These are phyloP conservation scores for Oreochromis aureus DNA, from an alignment of 2,113 vertebrate genomes.

Conservation along the genomic window DNA sequence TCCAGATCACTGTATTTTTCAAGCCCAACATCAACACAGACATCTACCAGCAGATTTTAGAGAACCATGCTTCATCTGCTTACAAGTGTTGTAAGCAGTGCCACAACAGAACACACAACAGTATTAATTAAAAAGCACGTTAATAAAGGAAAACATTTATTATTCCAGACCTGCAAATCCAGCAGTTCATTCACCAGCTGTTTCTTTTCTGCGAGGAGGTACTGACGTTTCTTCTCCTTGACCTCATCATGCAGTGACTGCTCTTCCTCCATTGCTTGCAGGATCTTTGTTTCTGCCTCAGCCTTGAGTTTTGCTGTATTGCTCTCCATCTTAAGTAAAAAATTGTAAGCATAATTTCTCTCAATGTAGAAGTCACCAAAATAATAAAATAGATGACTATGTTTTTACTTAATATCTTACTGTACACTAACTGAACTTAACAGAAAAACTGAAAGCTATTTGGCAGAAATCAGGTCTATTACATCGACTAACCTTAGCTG, in stretches of 20 bases:
- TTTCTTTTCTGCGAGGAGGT: constrained; percentile 62
- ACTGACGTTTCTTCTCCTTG: constrained; percentile 52
- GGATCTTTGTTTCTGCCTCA: constrained; percentile 71
- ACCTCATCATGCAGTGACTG: constrained; percentile 54
- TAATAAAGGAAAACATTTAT: background rate
- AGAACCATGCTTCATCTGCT: background rate
- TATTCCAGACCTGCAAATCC: constrained; percentile 73
- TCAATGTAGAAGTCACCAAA: background rate
- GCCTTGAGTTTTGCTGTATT: constrained; percentile 63
- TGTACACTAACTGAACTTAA: background rate
- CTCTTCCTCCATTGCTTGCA: constrained; percentile 67
- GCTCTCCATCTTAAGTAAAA: constrained; percentile 69
- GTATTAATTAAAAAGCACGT: background rate
- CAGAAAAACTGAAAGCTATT: background rate
- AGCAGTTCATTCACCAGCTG: constrained; percentile 57
- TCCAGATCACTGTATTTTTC: background rate
- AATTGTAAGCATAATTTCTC: background rate
- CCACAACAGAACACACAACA: background rate
- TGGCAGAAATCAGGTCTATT: background rate
- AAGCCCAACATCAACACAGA: background rate
- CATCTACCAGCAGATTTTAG: background rate
- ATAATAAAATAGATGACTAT: background rate
- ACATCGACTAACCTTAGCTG: constrained; percentile 60
- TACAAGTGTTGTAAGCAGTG: background rate
- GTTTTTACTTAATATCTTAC: background rate